phyloP scores from a whole-genome alignment of 2,888 invertebrate genomes.

The Allacma fusca region DNA sequence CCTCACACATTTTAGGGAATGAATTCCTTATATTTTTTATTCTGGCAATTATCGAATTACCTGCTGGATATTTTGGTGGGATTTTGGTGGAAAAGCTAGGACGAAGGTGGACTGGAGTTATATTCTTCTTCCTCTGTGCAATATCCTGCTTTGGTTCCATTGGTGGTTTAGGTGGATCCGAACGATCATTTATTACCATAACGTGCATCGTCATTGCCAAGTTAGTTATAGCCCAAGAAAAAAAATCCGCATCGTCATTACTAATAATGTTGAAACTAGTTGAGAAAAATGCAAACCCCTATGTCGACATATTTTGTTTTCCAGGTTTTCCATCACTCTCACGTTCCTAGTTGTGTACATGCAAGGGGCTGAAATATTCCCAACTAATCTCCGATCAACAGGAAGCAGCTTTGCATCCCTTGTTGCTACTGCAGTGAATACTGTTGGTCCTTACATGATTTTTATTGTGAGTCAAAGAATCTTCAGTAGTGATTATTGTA shows the following conservation, averaged over 20 bases:
- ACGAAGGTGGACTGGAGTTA: conserved; percentile 67
- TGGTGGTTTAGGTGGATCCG: conserved; percentile 18
- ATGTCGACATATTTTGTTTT: background rate
- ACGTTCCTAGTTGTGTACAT: conserved; percentile 71
- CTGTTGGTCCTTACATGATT: conserved; percentile 71
- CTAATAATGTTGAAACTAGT: conserved; percentile 1
- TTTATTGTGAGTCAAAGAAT: conserved; percentile 66
- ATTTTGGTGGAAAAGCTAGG: conserved; percentile 68
- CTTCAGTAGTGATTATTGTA: conserved; percentile 8
- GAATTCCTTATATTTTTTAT: conserved; percentile 73
- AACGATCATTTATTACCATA: conserved; percentile 17
- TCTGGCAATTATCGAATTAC: conserved; percentile 72
- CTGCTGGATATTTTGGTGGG: conserved; percentile 71
- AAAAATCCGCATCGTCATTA: too few species aligned
- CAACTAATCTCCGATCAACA: conserved; percentile 73
- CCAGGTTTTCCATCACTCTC: conserved; percentile 59
- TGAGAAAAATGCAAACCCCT: background rate
- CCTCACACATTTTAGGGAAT: conserved; percentile 68
- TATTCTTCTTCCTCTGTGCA: conserved; percentile 64
- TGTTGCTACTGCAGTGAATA: conserved; percentile 68
- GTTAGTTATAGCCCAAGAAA: conserved; percentile 33
- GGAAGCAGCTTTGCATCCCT: conserved; percentile 72
- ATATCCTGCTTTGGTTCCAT: conserved; percentile 50
- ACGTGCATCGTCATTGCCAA: conserved; percentile 40
- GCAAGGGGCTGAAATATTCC: conserved; percentile 73